A percentile compares a stretch with the other conserved stretches of the same genome.
Conservation (phyloP, 2,888 invertebrate genomes). For the Andricus quercusramuli region DNA sequence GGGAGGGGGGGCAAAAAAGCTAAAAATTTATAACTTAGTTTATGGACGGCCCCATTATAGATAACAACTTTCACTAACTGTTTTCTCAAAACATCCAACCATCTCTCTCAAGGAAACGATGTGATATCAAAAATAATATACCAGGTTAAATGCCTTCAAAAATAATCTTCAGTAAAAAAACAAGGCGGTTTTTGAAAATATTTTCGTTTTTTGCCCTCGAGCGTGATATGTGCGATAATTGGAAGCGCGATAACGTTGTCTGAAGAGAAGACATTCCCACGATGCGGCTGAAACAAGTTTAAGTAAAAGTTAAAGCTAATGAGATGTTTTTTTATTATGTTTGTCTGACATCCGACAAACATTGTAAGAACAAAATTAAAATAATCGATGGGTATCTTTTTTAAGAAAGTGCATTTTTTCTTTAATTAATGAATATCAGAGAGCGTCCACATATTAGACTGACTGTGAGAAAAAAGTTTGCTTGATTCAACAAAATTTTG, state of each 20-base stretch:
- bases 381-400: neutral
- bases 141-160: neutral
- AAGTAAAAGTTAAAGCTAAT: neutral
- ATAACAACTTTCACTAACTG: no score
- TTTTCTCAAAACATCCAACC: no score
- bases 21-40: no score
- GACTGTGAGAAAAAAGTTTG: no score
- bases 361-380: no score
- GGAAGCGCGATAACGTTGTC: neutral
- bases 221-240: constrained; percentile 7
- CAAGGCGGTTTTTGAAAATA: neutral
- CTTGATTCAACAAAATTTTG: no score
- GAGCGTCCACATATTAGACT: no score
- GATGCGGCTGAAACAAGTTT: neutral
- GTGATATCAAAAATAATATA: neutral
- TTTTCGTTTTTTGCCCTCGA: neutral
- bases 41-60: no score
- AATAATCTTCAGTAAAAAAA: neutral
- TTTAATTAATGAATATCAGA: no score
- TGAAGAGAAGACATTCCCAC: neutral
- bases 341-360: neutral
- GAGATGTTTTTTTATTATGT: neutral
- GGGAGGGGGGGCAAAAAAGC: no score
- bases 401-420: no score
- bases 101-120: neutral